Evolutionary conservation across 2,797 vertebrate species (phyloP), one percentile per base, ranked within the genome.

Genomic region (Chaetophractus vellerosus): DNA sequence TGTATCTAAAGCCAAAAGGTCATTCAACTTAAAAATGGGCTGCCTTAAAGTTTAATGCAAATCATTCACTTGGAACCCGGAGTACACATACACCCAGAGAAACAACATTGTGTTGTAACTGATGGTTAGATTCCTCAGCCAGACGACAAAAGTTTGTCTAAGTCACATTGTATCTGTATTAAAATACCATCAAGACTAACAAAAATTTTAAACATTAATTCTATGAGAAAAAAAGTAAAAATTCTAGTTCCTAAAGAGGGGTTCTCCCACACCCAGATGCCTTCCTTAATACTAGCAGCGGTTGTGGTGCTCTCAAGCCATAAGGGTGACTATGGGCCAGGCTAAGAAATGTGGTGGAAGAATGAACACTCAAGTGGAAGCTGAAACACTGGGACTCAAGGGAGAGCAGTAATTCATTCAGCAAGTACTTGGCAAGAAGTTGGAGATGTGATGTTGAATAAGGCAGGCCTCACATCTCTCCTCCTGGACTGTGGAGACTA

Each of bases 31-130:
- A 90, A n/a, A 93, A 93, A 33, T 45, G 52, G 12, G 1, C 8
- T 61, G n/a, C 61, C n/a, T 97, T 78, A 68, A 5, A n/a, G 59
- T 86, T 63, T n/a, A 74, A 74, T 81, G 57, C 57, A 85, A 78
- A 82, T 66, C n/a, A 76, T 19, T 69, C 64, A 66, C 48, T 36
- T 71, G 31, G 45, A 59, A 79, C 33, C 18, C 52, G 84, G 55
- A 88, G 74, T 79, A 88, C 38, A 75, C 38, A 75, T 24, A 95
- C 45, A 69, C 63, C 71, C 86, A 91, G 52, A 92, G 41, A 76
- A 90, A 78, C 0, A 85, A 81, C 55, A 88, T 8, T 69, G 31
- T 66, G 7, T 64, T 86, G 6, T 50, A 94, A 96, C 83, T 68
- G 75, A 81, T 75, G 38, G 15, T 63, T 50, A 81, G 28, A 74